Evolutionary conservation across 2,888 invertebrate species (phyloP), one percentile per base, ranked within the genome.

Genomic region (Hydroisotoma schaefferi): DNA sequence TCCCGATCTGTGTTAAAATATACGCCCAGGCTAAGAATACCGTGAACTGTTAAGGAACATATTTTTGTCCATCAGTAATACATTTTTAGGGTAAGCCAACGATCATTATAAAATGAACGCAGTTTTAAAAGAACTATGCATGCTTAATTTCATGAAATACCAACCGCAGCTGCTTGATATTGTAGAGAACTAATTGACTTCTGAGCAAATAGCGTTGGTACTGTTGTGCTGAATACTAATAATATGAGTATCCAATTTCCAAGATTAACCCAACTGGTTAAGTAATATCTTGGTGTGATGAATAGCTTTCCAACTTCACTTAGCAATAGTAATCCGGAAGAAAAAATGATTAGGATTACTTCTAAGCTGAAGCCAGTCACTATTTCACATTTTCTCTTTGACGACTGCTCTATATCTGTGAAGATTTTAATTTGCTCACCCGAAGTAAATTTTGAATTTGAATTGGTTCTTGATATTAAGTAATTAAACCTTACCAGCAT

Each of bases 201-300:
- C 40, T 62, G 61, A 15, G 53, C 47, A 6, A 44, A 25, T 27
- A 65, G 47, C 29, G 61, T 65, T n/a, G 71, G 71, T 43, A 62
- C 29, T 0, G 65, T 68, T 1, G 71, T 68, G 1, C 51, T 40
- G 40, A 66, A 27, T 2, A 67, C 65, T 26, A 67, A 44, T 10
- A 56, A 43, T 25, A 71, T 56, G 28, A 71, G 60, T 15, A 62
- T 55, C 71, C 71, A 71, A 20, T 64, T 56, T 15, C 60, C 57
- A 6, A 61, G 18, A 49, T 64, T 69, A 10, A 68, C n/a, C 47
- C 49, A 38, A 25, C 61, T 64, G 58, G 52, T 60, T 1, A 69
- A 51, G 49, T 71, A 69, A 40, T 66, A 28, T 28, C 56, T 57
- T 18, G 71, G 69, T 5, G 63, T 67, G 20, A 69, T 58, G 8